Evolutionary conservation across 1,140 invertebrate species (phyloP).

Genomic region (Melipona quadrifasciata): DNA sequence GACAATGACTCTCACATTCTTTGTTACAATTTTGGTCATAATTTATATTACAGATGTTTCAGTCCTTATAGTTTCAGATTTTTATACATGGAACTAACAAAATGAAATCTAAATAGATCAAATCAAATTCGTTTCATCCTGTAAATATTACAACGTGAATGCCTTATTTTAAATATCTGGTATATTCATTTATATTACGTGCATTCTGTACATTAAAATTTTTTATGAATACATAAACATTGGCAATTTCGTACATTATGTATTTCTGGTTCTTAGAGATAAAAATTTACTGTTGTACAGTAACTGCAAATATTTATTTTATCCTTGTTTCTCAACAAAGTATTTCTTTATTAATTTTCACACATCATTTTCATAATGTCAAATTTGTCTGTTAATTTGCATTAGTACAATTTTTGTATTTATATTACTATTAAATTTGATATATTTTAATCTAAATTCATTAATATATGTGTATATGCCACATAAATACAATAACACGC

Average conservation of each 20-base stretch:
- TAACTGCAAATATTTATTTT: not conserved
- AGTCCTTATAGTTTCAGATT: not conserved
- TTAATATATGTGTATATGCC: too few species aligned
- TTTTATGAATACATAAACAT: not conserved
- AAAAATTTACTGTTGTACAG: too few species aligned
- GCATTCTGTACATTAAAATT: too few species aligned
- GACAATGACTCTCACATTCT: not conserved
- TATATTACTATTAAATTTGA: too few species aligned
- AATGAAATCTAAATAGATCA: not conserved
- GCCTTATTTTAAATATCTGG: not conserved
- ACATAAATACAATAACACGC: too few species aligned
- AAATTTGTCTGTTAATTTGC: too few species aligned
- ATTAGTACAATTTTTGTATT: too few species aligned
- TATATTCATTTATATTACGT: too few species aligned
- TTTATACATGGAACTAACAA: not conserved
- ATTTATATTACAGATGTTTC: not conserved
- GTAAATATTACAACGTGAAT: not conserved
- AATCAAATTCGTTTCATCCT: not conserved
- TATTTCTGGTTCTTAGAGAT: not conserved
- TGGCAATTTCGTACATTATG: not conserved
- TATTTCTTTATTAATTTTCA: not conserved
- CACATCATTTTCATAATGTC: not conserved
- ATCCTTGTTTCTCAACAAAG: too few species aligned
- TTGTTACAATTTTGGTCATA: not conserved
- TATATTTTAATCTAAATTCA: too few species aligned